Percentiles rank a stretch among this genome's conserved stretches.
phyloP scores from a whole-genome alignment of 2,113 vertebrate species.

The Fukomys damarensis region DNA sequence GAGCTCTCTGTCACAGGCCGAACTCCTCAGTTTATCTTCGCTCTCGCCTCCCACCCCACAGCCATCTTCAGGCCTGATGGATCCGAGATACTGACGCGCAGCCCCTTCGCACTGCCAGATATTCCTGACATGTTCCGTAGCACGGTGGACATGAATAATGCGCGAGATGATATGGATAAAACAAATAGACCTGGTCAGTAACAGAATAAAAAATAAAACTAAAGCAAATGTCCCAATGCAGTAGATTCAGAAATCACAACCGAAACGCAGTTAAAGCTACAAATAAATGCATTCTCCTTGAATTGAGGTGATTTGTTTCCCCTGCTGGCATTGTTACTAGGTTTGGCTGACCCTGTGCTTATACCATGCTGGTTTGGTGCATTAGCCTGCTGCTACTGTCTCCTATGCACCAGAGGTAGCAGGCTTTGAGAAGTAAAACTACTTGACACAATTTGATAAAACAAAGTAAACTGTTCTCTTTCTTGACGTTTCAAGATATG shows the following conservation, averaged over 20 bases:
- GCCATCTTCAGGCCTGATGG: not conserved
- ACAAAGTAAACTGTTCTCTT: conserved; percentile 50
- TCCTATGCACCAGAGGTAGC: not conserved
- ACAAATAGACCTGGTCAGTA: not conserved
- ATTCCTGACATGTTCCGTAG: not conserved
- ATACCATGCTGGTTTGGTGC: conserved; percentile 39
- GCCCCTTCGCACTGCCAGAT: not conserved
- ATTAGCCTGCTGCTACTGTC: conserved; percentile 53
- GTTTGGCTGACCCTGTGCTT: conserved; percentile 57
- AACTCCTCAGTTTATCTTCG: not conserved
- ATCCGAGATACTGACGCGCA: fast-evolving
- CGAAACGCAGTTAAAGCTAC: not conserved
- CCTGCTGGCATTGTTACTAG: conserved; percentile 39
- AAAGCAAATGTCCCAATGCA: not conserved
- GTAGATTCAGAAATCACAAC: not conserved
- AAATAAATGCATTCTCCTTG: conserved; percentile 53
- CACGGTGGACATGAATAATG: not conserved
- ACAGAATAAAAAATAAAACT: not conserved
- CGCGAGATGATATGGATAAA: not conserved
- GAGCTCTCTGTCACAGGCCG: not conserved
- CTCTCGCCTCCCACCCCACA: not conserved
- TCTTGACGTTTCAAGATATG: not conserved
- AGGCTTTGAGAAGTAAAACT: conserved; percentile 48
- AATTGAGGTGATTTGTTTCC: not conserved
- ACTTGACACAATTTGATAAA: conserved; percentile 61